A percentile compares a stretch with the other conserved stretches of the same genome.
These are phyloP conservation scores for Eristalis tenax DNA, from an alignment of 2,888 invertebrate genomes.

Conservation along the genomic window DNA sequence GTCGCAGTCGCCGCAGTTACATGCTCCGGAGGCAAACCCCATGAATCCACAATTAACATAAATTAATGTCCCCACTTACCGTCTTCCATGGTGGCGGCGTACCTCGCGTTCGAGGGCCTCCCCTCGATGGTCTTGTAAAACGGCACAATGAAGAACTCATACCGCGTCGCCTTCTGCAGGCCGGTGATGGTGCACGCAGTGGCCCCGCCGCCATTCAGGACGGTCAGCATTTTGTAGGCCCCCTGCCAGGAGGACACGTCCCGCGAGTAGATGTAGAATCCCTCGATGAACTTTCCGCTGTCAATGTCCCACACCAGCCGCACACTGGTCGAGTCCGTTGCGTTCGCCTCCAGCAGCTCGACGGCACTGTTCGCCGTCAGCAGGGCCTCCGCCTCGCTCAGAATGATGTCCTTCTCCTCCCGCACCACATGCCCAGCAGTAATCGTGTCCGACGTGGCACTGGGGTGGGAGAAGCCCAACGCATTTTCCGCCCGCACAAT, in stretches of 20 bases:
- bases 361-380: constrained; percentile 88
- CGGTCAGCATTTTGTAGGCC: constrained; percentile 88
- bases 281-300: constrained; percentile 90
- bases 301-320: constrained; percentile 92
- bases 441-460: constrained; percentile 88
- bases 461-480: constrained; percentile 91
- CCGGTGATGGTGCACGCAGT: constrained; percentile 89
- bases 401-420: constrained; percentile 74
- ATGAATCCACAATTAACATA: not conserved
- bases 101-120: constrained; percentile 91
- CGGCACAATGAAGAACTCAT: constrained; percentile 95
- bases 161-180: constrained; percentile 91
- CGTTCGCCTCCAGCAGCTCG: constrained; percentile 90
- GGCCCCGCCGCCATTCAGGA: constrained; percentile 87
- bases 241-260: constrained; percentile 81
- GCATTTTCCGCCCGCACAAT: constrained; percentile 94
- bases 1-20: not conserved
- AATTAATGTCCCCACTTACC: constrained; percentile 83
- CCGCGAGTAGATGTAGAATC: constrained; percentile 90
- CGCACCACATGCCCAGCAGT: constrained; percentile 82
- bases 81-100: constrained; percentile 91
- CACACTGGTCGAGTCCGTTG: constrained; percentile 91
- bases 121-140: constrained; percentile 94
- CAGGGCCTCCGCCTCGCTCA: constrained; percentile 87
- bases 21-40: not conserved